Evolutionary conservation across 2,797 vertebrate species (phyloP).

Genomic region (Arctocebus calabarensis): DNA sequence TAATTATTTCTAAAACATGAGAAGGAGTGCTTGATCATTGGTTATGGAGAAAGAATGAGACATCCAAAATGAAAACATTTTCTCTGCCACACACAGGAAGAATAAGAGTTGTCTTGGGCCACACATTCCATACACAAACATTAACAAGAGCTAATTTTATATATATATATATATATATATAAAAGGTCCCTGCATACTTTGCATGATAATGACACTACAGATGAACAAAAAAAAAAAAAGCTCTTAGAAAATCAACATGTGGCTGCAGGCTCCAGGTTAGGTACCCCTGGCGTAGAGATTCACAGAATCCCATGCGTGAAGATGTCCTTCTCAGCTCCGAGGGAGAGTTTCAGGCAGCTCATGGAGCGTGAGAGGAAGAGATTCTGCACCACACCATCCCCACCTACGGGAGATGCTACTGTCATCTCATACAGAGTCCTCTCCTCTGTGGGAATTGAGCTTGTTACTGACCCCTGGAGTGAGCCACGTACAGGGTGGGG

Average conservation of each 20-base stretch:
- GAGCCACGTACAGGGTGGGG: not conserved
- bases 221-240: too few relatives aligned
- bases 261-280: too few relatives aligned
- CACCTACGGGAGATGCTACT: not conserved
- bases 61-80: not conserved
- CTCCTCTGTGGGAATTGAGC: not conserved
- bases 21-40: not conserved
- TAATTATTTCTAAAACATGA: not conserved
- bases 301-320: not conserved
- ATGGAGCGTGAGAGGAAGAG: accelerated
- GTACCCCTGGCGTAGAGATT: not conserved
- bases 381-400: accelerated
- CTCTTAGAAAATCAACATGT: too few relatives aligned
- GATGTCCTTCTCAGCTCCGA: not conserved
- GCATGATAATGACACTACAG: too few relatives aligned
- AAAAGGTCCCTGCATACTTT: too few relatives aligned
- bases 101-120: too few relatives aligned
- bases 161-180: too few relatives aligned
- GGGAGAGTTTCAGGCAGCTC: not conserved
- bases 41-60: not conserved
- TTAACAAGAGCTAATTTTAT: too few relatives aligned
- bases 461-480: not conserved
- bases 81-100: not conserved
- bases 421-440: not conserved
- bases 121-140: too few relatives aligned